phyloP scores from a whole-genome alignment of 2,888 invertebrate species.

The Dendrolimus houi region DNA sequence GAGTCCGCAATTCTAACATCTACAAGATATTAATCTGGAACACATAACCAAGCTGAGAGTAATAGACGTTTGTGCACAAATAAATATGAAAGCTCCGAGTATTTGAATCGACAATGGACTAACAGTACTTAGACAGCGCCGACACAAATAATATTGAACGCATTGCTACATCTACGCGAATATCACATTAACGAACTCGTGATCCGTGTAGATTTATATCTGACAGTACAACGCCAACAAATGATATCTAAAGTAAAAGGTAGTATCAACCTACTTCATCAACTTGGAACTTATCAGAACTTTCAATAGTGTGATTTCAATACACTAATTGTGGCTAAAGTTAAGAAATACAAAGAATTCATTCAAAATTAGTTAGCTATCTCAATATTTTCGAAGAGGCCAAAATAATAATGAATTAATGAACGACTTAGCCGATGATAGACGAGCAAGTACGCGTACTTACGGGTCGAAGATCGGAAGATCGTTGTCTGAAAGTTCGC shows the following conservation, averaged over 20 bases:
- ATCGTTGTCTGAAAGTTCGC: too few species aligned
- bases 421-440: too few species aligned
- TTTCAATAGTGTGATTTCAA: not conserved
- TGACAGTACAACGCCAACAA: constrained; percentile 39
- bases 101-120: constrained; percentile 68
- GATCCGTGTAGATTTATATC: constrained; percentile 70
- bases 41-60: constrained; percentile 44
- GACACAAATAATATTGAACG: constrained; percentile 32
- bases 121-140: constrained; percentile 63
- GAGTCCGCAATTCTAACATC: constrained; percentile 8
- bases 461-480: too few species aligned
- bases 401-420: too few species aligned
- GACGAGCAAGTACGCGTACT: too few species aligned
- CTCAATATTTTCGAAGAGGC: too few species aligned
- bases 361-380: too few species aligned
- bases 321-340: too few species aligned
- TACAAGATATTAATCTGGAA: constrained; percentile 28
- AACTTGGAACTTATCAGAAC: not conserved
- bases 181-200: constrained; percentile 72
- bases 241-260: not conserved
- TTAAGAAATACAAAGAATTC: too few species aligned
- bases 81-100: constrained; percentile 64
- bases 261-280: too few species aligned
- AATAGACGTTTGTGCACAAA: constrained; percentile 35
- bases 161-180: constrained; percentile 22